Evolutionary conservation across 2,797 vertebrate genomes (phyloP), one percentile per base, ranked within the genome.

Genomic region (Syndactyla subalaris): DNA sequence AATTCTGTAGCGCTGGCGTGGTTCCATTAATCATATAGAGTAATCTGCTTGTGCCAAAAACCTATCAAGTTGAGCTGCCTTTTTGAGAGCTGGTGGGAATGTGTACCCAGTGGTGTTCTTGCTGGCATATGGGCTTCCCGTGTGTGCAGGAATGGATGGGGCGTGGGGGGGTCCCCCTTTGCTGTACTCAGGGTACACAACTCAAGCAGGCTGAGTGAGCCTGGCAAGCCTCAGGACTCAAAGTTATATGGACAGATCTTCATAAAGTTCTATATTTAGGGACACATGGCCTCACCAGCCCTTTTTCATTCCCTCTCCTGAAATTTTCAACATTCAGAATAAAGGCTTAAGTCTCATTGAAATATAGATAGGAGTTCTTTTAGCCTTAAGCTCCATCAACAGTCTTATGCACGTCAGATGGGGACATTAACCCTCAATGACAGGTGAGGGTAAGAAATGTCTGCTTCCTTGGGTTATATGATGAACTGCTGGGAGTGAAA

Each of bases 21-120:
- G 30, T 92, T 96, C 96, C 94, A 95, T 97, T 93, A 94, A 96
- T 95, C 96, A 92, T 97, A 95, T 88, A 95, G 91, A 95, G 96
- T 82, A 79, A 95, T 95, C 85, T 5, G 11, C 73, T 88, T 67
- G 93, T 96, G 96, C 96, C 96, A 96, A 95, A 95, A 97, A 97
- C 85, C 95, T 96, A 96, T 96, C 96, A 95, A 96, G 83, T 89
- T 87, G 89, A 96, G 93, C 91, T 95, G 95, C 95, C 95, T 96
- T 90, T 96, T 96, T 93, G 92, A 96, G 88, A 91, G 83, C 90
- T 96, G 86, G 93, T 96, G 94, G 95, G 89, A 96, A 96, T 77
- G 83, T 95, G 95, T 95, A 92, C 94, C 95, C 85, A 92, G 94
- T 94, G 92, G 95, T 96, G 94, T 96, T 96, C 95, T 89, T 95